Base-by-base conservation (phyloP, 1,140 invertebrate species). In the Drosophila arawakana region DNA sequence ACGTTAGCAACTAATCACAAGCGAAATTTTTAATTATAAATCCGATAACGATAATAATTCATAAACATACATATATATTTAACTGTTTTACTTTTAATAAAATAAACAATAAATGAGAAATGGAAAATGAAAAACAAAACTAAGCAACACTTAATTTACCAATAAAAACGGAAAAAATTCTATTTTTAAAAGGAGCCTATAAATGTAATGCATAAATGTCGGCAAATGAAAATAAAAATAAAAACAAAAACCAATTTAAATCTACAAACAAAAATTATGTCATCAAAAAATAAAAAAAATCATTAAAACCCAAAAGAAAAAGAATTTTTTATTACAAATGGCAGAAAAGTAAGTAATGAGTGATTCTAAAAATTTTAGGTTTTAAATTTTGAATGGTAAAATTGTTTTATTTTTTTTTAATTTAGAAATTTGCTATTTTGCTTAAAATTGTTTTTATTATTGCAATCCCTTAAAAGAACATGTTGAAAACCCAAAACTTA, bases 201-300 rank as follows among this genome's bases (percentile, higher is more conserved):
- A 85, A 82, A 81, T 85, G 81, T 85, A 85, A 85, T 73, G 72
- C 83, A 79, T 86, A 69, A 78, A 79, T 82, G 80, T 82, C 80
- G 72, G 60, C 15, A 73, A 72, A 65, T 41, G 50, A 55, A 30
- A 47, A 5, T 5, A 46, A 59, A 66, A 70, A 70, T 55, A 55
- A 61, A 83, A 60, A 50, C 62, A 59, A 72, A 46, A 46, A 11
- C 34, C 70, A 73, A 74, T 85, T 85, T 68, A 81, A 81, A 80
- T 85, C 66, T 84, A 85, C 78, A 80, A 55, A 83, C 6, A 49
- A 54, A 54, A 81, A 75, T 84, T 84, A 84, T 84, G 81, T 84
- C 81, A 85, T 78, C 69, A 84, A 70, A 71, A 74, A 69, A 82
- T 65, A 81, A 73, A 69, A 80, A 69, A 80, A 75, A 62, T 54